Percentiles rank a stretch among this genome's conserved stretches.
phyloP scores from a whole-genome alignment of 2,888 invertebrate genomes.

The Fragum whitleyi region DNA sequence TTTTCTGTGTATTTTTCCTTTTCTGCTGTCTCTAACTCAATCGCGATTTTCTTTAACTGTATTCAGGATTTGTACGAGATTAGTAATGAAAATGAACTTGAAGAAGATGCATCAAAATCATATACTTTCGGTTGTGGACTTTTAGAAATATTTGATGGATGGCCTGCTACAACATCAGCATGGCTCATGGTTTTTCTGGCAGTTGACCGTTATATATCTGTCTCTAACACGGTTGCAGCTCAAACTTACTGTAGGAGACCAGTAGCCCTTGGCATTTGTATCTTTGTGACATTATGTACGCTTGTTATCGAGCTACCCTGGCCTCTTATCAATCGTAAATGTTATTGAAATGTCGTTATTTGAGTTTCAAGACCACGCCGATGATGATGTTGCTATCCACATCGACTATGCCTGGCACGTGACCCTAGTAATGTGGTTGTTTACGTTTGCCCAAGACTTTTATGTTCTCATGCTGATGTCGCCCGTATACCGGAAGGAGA shows the following conservation, averaged over 20 bases:
- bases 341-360: slow-evolving; percentile 11
- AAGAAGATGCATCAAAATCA: background rate
- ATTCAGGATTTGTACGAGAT: slow-evolving; percentile 20
- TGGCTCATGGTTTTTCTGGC: slow-evolving; percentile 25
- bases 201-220: slow-evolving; percentile 22
- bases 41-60: slow-evolving; percentile 28
- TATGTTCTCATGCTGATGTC: slow-evolving; percentile 29
- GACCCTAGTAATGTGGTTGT: slow-evolving; percentile 19
- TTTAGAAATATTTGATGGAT: slow-evolving; percentile 31
- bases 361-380: background rate
- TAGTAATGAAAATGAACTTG: background rate
- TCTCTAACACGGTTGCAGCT: background rate
- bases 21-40: slow-evolving; percentile 18
- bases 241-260: slow-evolving; percentile 24
- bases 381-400: background rate
- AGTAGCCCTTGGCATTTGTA: slow-evolving; percentile 12
- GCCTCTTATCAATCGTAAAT: slow-evolving; percentile 15
- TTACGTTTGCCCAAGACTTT: slow-evolving; percentile 33
- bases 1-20: slow-evolving; percentile 37
- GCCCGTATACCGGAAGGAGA: slow-evolving; percentile 26
- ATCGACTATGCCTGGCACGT: slow-evolving; percentile 31
- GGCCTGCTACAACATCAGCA: slow-evolving; percentile 14
- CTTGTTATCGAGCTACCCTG: slow-evolving; percentile 20
- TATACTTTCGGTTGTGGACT: slow-evolving; percentile 32
- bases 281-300: background rate